Evolutionary conservation across 2,113 vertebrate species (phyloP), one percentile per base, ranked within the genome.

Genomic region (Mobula hypostoma): DNA sequence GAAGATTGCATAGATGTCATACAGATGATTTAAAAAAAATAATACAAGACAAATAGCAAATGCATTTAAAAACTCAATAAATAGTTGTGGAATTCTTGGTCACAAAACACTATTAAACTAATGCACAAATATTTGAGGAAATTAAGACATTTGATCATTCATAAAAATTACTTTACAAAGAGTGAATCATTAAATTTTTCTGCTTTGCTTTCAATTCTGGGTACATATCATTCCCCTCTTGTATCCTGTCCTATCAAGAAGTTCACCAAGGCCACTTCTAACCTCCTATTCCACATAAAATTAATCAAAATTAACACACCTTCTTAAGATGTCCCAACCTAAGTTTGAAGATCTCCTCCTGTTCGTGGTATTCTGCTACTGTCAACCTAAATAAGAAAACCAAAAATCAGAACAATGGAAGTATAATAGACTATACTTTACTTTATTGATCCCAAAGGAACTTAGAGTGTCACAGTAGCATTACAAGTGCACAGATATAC

Each of bases 281-380:
- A 48, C 17, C 85, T 15, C 5, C 61, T 17, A 88, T 15, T n/a
- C 14, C 7, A 90, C 15, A 66, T 74, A 74, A 48, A 93, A 74
- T 72, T 93, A 21, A 90, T n/a, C 66, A 87, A 94, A 93, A 0
- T 76, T 94, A 94, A 95, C 96, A 63, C 96, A 99, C 99, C 98
- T 99, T 99, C 96, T 99, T 99, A 95, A 99, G 98, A 97, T 99
- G 98, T 95, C 99, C 98, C 95, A 99, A 98, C 95, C 99, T 97
- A 95, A 99, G 98, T 96, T 99, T 99, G 97, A 99, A 99, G 96
- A 99, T 99, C 97, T 99, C 99, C 96, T 99, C 99, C 96, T 99
- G 99, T 96, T 99, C 99, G 0, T 99, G 99, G 96, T 99, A 99
- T 95, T 99, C 99, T 95, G 99, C 98, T 96, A 99, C 96, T 94